Conservation (phyloP, 2,888 invertebrate species). For the Melanargia galathea region DNA sequence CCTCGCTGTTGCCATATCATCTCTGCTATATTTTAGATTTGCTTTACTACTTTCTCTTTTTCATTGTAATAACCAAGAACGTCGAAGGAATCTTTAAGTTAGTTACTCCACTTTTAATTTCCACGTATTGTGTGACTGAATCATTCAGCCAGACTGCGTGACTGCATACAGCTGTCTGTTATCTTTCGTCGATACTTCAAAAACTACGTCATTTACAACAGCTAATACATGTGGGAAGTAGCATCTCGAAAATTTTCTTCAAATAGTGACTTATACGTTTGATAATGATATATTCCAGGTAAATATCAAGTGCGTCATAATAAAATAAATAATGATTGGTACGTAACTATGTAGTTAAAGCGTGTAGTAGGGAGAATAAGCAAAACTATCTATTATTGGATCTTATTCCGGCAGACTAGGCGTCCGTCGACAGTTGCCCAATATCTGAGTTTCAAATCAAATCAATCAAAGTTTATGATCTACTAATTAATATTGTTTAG, state of each 20-base stretch:
- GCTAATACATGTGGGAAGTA: slow-evolving; percentile 4
- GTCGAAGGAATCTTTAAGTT: too few relatives aligned
- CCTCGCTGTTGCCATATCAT: too few relatives aligned
- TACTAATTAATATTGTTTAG: neutral
- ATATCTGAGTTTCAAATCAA: too few relatives aligned
- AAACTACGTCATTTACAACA: slow-evolving; percentile 3
- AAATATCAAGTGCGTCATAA: slow-evolving; percentile 30
- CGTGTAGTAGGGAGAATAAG: neutral
- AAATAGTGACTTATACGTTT: slow-evolving; percentile 27
- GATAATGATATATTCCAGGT: slow-evolving; percentile 22
- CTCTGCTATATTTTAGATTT: too few relatives aligned
- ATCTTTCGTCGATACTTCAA: slow-evolving; percentile 7
- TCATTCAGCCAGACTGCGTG: neutral
- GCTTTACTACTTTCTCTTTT: too few relatives aligned
- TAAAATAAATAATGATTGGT: slow-evolving; percentile 8
- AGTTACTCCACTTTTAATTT: neutral
- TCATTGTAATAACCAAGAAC: too few relatives aligned
- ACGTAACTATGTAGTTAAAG: neutral
- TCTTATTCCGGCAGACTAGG: slow-evolving; percentile 11
- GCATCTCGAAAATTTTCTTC: slow-evolving; percentile 14
- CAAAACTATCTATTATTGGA: slow-evolving; percentile 13
- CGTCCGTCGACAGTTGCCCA: slow-evolving; percentile 13
- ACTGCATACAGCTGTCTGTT: neutral
- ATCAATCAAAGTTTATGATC: too few relatives aligned
- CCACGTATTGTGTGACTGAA: neutral